phyloP scores from a whole-genome alignment of 1,140 invertebrate species.

The Listronotus oregonensis region DNA sequence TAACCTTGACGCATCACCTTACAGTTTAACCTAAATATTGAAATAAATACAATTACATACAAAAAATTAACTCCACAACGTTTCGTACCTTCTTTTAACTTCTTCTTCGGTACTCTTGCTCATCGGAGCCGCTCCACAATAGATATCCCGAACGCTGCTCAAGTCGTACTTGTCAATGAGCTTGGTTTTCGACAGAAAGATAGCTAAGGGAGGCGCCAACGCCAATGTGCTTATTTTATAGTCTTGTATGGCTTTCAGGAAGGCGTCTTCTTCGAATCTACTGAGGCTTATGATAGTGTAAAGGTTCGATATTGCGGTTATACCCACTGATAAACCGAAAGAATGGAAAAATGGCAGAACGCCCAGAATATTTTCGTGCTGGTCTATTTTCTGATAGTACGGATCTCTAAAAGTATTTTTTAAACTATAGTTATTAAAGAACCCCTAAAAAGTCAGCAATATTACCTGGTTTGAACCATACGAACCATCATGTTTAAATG shows the following conservation, averaged over 20 bases:
- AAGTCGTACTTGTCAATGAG: constrained; percentile 56
- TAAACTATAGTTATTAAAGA: background rate
- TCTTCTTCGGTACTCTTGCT: constrained; percentile 52
- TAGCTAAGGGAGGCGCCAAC: constrained; percentile 63
- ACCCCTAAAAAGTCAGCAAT: background rate
- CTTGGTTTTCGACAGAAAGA: constrained; percentile 62
- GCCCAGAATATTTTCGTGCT: constrained; percentile 21
- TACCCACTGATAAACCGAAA: constrained; percentile 37
- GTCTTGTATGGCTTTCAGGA: constrained; percentile 60
- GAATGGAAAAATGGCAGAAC: constrained; percentile 49
- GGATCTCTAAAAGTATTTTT: background rate
- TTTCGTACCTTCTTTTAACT: constrained; percentile 51
- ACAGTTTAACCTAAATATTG: constrained; percentile 22
- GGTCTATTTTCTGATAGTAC: background rate
- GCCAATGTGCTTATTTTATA: constrained; percentile 61
- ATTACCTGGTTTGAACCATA: too few species aligned
- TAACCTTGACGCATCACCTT: constrained; percentile 61
- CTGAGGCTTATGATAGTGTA: constrained; percentile 48
- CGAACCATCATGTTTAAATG: constrained; percentile 59
- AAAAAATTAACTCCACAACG: background rate
- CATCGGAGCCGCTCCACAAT: constrained; percentile 60
- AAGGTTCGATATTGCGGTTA: constrained; percentile 25
- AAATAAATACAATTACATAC: background rate
- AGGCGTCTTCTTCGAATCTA: constrained; percentile 66
- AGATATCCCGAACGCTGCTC: constrained; percentile 53